Percentiles rank a stretch among this genome's conserved stretches.
phyloP scores from a whole-genome alignment of 2,797 vertebrate genomes.

The Gambelia wislizenii region DNA sequence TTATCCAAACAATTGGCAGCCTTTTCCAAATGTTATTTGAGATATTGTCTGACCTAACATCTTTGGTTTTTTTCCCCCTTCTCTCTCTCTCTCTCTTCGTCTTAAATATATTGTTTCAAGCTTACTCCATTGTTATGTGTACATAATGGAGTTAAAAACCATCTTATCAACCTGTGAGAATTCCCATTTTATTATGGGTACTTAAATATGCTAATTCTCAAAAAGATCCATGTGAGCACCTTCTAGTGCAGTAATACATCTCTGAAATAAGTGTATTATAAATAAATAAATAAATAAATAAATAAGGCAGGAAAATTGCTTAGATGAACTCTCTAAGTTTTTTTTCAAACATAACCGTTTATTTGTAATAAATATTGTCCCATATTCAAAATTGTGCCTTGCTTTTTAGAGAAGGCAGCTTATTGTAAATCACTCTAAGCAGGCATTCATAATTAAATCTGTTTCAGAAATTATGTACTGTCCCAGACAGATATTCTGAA shows the following conservation, averaged over 20 bases:
- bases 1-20: conserved; percentile 91
- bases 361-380: conserved; percentile 54
- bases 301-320: conserved; percentile 41
- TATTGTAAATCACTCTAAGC: neutral
- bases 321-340: conserved; percentile 47
- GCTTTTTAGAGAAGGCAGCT: conserved; percentile 19
- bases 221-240: conserved; percentile 41
- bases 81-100: conserved; percentile 68
- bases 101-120: conserved; percentile 82
- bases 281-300: conserved; percentile 38
- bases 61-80: conserved; percentile 75
- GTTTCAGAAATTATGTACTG: neutral
- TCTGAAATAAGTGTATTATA: conserved; percentile 61
- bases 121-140: conserved; percentile 82
- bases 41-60: conserved; percentile 89
- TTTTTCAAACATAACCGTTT: neutral
- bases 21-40: conserved; percentile 90
- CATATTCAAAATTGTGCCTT: conserved; percentile 45
- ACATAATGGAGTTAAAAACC: conserved; percentile 78
- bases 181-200: conserved; percentile 78
- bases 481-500: neutral
- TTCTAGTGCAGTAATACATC: conserved; percentile 67
- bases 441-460: neutral
- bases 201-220: conserved; percentile 78
- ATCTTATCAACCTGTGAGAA: conserved; percentile 82